A percentile compares a stretch with the other conserved stretches of the same genome.
phyloP scores from a whole-genome alignment of 1,140 invertebrate species.

The Rhagoletis zephyria region DNA sequence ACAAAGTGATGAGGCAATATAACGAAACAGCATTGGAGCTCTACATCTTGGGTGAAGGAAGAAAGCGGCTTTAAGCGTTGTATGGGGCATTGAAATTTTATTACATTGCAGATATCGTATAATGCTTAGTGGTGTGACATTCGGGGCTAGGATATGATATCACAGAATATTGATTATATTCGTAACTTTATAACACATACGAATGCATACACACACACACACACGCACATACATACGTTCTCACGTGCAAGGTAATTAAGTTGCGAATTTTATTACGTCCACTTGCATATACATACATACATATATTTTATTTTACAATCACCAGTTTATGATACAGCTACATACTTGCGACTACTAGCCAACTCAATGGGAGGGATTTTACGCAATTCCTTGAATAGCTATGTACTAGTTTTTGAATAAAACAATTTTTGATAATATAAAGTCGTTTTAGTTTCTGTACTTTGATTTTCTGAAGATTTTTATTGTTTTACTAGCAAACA shows the following conservation, averaged over 20 bases:
- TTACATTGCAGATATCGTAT: constrained; percentile 33
- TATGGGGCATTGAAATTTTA: background rate
- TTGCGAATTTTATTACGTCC: constrained; percentile 1
- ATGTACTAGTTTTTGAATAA: too few relatives aligned
- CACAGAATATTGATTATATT: constrained; percentile 35
- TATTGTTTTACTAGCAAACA: too few relatives aligned
- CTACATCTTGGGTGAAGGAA: background rate
- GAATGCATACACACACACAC: background rate
- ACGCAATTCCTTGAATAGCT: too few relatives aligned
- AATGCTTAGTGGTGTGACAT: background rate
- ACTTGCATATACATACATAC: too few relatives aligned
- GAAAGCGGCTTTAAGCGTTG: background rate
- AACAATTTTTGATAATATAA: too few relatives aligned
- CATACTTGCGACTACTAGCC: too few relatives aligned
- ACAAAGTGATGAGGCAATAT: constrained; percentile 37
- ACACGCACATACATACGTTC: background rate
- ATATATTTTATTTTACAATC: too few relatives aligned
- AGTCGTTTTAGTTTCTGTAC: too few relatives aligned
- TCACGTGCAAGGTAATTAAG: background rate
- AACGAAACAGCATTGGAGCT: background rate
- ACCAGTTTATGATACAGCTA: too few relatives aligned
- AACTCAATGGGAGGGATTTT: too few relatives aligned
- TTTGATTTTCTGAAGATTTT: too few relatives aligned
- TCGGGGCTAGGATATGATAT: constrained; percentile 15
- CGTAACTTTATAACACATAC: too few relatives aligned